Percentiles rank a stretch among this genome's conserved stretches.
phyloP scores from a whole-genome alignment of 2,888 invertebrate species.

The Idaea biselata region DNA sequence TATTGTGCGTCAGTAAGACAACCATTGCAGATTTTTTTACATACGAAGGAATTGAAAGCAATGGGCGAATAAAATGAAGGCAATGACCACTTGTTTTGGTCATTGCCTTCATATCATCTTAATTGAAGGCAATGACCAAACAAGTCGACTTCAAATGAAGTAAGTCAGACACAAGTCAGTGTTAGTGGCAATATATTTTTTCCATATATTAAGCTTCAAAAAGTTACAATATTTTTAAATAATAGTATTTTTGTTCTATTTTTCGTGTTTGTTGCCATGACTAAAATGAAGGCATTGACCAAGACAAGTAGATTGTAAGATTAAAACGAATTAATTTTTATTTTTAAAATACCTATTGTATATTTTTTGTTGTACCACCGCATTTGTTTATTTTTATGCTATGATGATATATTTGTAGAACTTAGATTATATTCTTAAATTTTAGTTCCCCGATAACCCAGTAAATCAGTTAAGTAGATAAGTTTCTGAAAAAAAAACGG shows the following conservation, averaged over 20 bases:
- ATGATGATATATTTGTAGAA: not conserved
- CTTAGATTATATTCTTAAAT: not conserved
- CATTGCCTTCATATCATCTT: no score
- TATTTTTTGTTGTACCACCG: not conserved
- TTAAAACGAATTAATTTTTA: not conserved
- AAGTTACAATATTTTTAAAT: not conserved
- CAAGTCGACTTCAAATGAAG: not conserved
- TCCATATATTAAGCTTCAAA: not conserved
- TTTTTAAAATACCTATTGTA: not conserved
- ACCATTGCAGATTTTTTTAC: no score
- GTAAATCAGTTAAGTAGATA: no score
- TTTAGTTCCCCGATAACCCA: no score
- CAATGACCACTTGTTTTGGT: no score
- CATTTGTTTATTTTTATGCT: not conserved
- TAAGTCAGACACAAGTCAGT: not conserved
- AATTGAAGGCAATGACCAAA: not conserved
- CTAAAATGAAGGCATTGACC: conserved; percentile 1
- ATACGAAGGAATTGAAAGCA: no score
- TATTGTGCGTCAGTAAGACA: conserved; percentile 52
- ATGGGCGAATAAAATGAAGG: no score
- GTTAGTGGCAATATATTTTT: not conserved
- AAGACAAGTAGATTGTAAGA: not conserved
- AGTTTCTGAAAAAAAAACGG: no score
- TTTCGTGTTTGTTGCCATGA: not conserved
- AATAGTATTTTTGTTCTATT: no score